Evolutionary conservation across 2,113 vertebrate species (phyloP).

Genomic region (Typhlomys cinereus): DNA sequence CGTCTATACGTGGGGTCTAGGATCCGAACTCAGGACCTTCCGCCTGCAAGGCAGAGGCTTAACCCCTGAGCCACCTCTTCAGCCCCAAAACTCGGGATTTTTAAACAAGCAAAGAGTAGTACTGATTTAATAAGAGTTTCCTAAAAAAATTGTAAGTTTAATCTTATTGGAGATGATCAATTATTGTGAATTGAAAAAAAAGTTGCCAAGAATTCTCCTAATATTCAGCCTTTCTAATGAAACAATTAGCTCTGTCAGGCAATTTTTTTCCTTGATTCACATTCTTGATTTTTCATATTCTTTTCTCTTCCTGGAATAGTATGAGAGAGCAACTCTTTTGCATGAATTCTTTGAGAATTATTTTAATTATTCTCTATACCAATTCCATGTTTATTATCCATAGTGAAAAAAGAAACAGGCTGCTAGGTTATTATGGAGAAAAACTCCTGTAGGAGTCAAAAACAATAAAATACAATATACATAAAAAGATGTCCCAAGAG

Average conservation of each 20-base stretch:
- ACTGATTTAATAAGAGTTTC: constrained; percentile 19
- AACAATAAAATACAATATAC: neutral
- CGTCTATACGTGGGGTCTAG: too few species aligned
- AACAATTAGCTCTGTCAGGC: constrained; percentile 36
- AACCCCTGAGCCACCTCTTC: too few species aligned
- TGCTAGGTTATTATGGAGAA: neutral
- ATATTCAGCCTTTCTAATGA: constrained; percentile 35
- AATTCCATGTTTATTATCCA: constrained; percentile 38
- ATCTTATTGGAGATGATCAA: constrained; percentile 32
- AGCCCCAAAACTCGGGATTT: constrained; percentile 25
- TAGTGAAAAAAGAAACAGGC: constrained; percentile 36
- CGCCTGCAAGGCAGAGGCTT: too few species aligned
- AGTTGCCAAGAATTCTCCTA: neutral
- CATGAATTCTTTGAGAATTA: constrained; percentile 38
- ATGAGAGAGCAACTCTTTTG: neutral
- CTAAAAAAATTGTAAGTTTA: constrained; percentile 13
- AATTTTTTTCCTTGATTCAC: constrained; percentile 3
- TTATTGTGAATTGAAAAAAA: constrained; percentile 23
- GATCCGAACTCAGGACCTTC: too few species aligned
- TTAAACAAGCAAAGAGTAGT: neutral
- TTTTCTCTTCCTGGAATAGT: constrained; percentile 23
- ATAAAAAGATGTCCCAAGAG: neutral
- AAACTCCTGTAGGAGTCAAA: neutral
- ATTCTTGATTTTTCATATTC: constrained; percentile 38
- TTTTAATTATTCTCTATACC: constrained; percentile 29